Base-by-base conservation (phyloP, 2,888 invertebrate genomes). In the Clusia tigrina region DNA sequence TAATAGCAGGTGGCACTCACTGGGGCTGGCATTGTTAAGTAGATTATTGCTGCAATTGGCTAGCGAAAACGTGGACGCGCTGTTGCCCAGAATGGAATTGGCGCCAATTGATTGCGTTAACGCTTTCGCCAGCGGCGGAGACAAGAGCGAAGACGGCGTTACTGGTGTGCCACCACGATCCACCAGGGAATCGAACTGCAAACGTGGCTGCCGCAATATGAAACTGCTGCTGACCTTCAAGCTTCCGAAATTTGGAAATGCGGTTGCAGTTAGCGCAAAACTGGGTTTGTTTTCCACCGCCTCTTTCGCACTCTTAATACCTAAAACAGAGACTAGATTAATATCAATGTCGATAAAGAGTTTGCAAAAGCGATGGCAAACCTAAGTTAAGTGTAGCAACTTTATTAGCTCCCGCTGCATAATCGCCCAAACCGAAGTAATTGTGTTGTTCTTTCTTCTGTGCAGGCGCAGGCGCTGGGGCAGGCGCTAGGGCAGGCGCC, bases 171-270 rank as follows among this genome's bases (percentile, higher is more conserved):
- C 56, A 32, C 37, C 61, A 15, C 72, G 69, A n/a, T 70, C 70
- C 51, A 68, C 74, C 58, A 65, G 54, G 9, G 74, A 73, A 58
- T 81, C 79, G 63, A 83, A 80, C 65, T 82, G 81, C 59, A 83
- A 64, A 2, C 81, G 80, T 1, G 83, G 78, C 62, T 82, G 77
- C 9, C 83, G 72, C 60, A 83, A 66, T 54, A 84, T 78, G 67
- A 81, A 78, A 72, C 73, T 78, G 51, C 72, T 73, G 38, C 46
- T 12, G 22, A 59, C 59, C 32, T 17, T 32, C 17, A 60, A 32
- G n/a, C 65, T 62, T 23, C 61, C 60, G 51, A 66, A 65, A 37
- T 60, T 60, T 6, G 53, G 56, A 37, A 58, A 58, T 2, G 26
- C 51, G 24, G 3, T 15, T 60, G 61, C 46, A 25, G 32, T 51